Evolutionary conservation across 2,888 invertebrate species (phyloP), one percentile per base, ranked within the genome.

Genomic region (Rhingia campestris): DNA sequence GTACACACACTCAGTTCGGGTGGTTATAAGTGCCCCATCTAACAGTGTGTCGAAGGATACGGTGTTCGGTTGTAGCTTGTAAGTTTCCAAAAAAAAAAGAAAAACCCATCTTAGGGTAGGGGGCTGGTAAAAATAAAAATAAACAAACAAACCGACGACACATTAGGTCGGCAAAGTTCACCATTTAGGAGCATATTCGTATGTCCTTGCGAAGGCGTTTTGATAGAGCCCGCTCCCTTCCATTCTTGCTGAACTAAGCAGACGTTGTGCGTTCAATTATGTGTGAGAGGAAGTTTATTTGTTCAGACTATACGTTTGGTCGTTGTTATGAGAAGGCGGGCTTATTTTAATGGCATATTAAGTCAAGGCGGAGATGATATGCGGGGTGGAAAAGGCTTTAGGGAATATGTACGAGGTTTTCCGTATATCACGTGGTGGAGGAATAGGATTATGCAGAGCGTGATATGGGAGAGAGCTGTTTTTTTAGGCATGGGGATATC

Each of bases 1-100:
- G 84, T 84, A 74, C 80, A 84, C 74, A 84, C 80, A 80, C 74
- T 84, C 80, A 61, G 73, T 80, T 84, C 80, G 84, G 22, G 75
- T 80, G 80, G 74, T 54, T 74, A 53, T 80, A 79, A 79, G 79
- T 84, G 74, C 63, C 64, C 41, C 84, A 49, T 58, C 69, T 59
- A 70, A 70, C 49, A 53, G 51, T 37, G 61, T 56, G 47, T 47
- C 4, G 39, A 63, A 73, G 73, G 43, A 22, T 22, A 1, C 22
- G 22, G 22, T 22, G 22, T 22, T 22, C 22, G 2, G 2, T 22
- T 22, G 22, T 22, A 22, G 1, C 61, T 75, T 63, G 63, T 70
- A 43, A 14, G 35, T 66, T 58, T 58, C 70, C 53, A 54, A 69
- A 82, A 58, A 22, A 59, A 67, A 69, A 69, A 33, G 5, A 54